Conservation (phyloP, 1,140 invertebrate species). For the Pteromalus puparum region DNA sequence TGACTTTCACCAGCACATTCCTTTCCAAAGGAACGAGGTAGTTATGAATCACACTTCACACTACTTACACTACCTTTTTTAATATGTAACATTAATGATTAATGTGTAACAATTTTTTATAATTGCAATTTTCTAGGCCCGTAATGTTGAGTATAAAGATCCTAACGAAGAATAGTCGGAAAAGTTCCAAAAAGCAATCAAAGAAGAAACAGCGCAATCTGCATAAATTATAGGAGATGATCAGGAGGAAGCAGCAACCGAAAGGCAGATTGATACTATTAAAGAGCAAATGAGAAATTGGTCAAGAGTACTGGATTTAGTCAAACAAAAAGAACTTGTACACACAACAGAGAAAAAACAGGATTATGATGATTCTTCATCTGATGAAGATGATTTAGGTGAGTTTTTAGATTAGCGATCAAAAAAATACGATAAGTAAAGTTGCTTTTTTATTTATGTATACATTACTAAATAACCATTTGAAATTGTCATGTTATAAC, state of each 20-base stretch:
- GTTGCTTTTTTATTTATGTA: conserved; percentile 45
- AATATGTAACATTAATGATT: not conserved
- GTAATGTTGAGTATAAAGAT: conserved; percentile 93
- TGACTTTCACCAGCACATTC: no score
- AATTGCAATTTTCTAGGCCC: conserved; percentile 75
- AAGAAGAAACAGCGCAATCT: conserved; percentile 89
- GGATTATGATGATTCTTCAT: conserved; percentile 75
- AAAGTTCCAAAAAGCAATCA: conserved; percentile 93
- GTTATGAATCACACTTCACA: no score
- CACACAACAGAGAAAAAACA: conserved; percentile 76
- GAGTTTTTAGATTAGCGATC: conserved; percentile 92
- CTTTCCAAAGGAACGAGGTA: no score
- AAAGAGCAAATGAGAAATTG: conserved; percentile 94
- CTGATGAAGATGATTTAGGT: conserved; percentile 84
- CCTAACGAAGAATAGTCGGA: conserved; percentile 96
- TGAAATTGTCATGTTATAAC: no score
- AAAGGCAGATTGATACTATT: conserved; percentile 93
- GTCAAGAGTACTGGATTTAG: conserved; percentile 86
- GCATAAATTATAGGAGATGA: conserved; percentile 93
- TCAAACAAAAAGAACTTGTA: conserved; percentile 85
- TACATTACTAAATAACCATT: not conserved
- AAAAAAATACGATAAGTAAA: conserved; percentile 79
- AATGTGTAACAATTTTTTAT: not conserved
- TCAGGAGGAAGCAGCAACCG: conserved; percentile 91
- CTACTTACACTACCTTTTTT: not conserved